phyloP scores from a whole-genome alignment of 2,888 invertebrate genomes.

The Gymnosoma rotundatum region DNA sequence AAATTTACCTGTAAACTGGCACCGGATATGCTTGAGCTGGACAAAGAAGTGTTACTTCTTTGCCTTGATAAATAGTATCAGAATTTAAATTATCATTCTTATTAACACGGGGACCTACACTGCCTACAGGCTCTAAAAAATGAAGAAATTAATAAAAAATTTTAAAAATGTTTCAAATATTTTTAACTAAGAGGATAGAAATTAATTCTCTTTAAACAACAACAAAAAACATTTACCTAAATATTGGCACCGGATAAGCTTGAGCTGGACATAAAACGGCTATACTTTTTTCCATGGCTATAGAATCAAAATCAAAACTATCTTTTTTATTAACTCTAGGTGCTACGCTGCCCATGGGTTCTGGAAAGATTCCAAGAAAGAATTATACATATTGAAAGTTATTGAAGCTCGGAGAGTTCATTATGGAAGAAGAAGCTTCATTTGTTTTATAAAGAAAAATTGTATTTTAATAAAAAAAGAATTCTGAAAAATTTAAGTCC shows the following conservation, averaged over 20 bases:
- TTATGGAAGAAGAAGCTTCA: no score
- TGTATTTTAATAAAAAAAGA: no score
- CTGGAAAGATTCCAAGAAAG: constrained; percentile 70
- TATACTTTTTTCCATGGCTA: constrained; percentile 84
- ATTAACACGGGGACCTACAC: constrained; percentile 85
- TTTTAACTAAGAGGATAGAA: constrained; percentile 16
- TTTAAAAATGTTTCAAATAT: neutral
- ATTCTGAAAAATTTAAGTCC: no score
- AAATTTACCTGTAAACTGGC: constrained; percentile 83
- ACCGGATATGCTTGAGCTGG: constrained; percentile 86
- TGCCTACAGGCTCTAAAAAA: constrained; percentile 82
- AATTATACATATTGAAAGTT: no score
- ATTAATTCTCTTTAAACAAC: neutral
- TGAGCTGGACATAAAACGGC: constrained; percentile 86
- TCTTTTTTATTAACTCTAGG: constrained; percentile 88
- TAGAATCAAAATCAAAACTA: constrained; percentile 84
- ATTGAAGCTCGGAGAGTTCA: no score
- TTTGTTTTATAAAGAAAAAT: no score
- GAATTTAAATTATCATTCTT: constrained; percentile 85
- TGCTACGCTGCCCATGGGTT: constrained; percentile 83
- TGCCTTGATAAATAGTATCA: constrained; percentile 86
- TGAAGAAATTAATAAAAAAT: neutral
- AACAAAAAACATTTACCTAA: constrained; percentile 83
- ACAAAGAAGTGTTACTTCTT: constrained; percentile 83
- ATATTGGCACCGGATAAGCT: constrained; percentile 83